These are phyloP conservation scores for Pocillopora damicornis DNA, from an alignment of 64 coral and sea anemone genomes.

Conservation along the genomic window DNA sequence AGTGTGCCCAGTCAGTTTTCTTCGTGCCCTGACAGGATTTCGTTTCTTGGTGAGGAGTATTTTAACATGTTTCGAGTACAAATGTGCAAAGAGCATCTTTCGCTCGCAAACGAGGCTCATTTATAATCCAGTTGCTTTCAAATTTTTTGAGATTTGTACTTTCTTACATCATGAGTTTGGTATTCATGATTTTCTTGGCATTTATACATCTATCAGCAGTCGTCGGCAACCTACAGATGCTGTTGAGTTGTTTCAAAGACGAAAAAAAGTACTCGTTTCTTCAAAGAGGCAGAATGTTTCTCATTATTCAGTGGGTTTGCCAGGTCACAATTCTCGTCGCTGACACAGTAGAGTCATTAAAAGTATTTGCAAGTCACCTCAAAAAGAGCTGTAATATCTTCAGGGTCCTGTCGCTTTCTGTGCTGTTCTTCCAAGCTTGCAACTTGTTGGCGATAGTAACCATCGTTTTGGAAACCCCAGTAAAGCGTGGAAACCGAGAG, in stretches of 20 bases:
- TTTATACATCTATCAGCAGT: not conserved
- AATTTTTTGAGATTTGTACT: no score
- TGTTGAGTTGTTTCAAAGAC: not conserved
- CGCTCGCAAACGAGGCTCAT: no score
- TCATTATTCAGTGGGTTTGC: not conserved
- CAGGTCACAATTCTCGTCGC: not conserved
- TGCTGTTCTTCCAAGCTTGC: not conserved
- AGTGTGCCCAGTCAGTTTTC: no score
- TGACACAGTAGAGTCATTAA: not conserved
- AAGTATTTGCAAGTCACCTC: not conserved
- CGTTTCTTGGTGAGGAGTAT: no score
- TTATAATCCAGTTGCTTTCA: no score
- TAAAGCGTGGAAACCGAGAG: no score
- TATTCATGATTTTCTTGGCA: not conserved
- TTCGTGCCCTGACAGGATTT: no score
- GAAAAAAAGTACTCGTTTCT: not conserved
- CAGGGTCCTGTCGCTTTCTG: not conserved
- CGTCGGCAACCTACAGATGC: not conserved
- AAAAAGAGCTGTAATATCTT: not conserved
- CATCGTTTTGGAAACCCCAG: no score
- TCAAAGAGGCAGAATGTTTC: not conserved
- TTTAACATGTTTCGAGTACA: no score
- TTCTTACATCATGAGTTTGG: not conserved
- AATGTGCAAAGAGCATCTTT: no score
- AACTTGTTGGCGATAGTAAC: not conserved